A percentile compares a stretch with the other conserved stretches of the same genome.
These are phyloP conservation scores for Capromys pilorides DNA, from an alignment of 2,797 vertebrate species.

Conservation along the genomic window DNA sequence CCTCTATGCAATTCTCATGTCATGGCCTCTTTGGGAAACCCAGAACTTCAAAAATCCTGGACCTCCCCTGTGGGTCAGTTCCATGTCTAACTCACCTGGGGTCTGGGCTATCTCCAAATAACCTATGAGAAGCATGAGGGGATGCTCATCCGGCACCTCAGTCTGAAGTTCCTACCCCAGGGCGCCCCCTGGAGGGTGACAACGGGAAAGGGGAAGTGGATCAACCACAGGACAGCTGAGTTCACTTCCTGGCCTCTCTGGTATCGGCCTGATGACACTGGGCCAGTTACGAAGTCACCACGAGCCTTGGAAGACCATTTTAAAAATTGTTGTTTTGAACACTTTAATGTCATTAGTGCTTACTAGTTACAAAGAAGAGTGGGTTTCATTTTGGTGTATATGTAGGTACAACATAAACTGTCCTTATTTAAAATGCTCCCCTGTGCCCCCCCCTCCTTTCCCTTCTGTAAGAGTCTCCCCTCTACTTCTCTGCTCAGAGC, in stretches of 20 bases:
- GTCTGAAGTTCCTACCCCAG: neutral
- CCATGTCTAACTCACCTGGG: neutral
- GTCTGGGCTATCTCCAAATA: neutral
- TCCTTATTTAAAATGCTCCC: neutral
- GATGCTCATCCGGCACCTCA: neutral
- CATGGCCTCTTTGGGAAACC: neutral
- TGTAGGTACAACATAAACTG: neutral
- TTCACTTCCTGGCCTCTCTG: neutral
- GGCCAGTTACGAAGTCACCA: neutral
- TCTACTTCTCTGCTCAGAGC: neutral
- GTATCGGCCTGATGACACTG: rapidly evolving
- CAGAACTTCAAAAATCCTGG: neutral
- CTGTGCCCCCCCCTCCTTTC: neutral
- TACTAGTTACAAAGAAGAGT: neutral
- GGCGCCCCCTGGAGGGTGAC: neutral
- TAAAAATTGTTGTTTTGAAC: neutral
- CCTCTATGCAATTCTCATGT: neutral
- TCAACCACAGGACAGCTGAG: too few species aligned
- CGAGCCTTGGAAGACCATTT: rapidly evolving
- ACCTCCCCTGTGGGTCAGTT: neutral
- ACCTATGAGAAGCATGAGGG: neutral
- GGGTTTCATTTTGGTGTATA: neutral
- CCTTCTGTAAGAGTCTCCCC: neutral
- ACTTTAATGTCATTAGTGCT: neutral
- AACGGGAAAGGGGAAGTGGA: neutral